Base-by-base conservation (phyloP, 2,888 invertebrate genomes). In the Melanostoma scalare region DNA sequence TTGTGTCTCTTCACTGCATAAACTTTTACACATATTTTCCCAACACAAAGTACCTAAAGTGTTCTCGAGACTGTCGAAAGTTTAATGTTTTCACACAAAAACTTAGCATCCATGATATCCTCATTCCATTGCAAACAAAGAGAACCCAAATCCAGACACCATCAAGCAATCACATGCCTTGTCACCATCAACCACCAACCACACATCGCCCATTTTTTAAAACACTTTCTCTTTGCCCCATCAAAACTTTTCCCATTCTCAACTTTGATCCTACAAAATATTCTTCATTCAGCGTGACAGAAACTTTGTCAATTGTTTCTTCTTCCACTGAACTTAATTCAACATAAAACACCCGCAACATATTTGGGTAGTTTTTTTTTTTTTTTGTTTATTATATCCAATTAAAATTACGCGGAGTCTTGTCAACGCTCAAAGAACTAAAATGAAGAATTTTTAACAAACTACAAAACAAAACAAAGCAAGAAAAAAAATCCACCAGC, bases 391-490 rank as follows among this genome's bases (percentile, higher is more conserved):
- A 33, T 48, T 78, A 38, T 46, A 65, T 69, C 74, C 48, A 69
- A 63, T 74, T 74, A 63, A 79, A 69, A 56, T 79, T 79, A 40
- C 44, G 52, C 52, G 20, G 8, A 63, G 38, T 50, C 44, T 48
- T 0, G 36, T 9, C 10, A 61, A 48, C 50, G 44, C 56, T 58
- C 42, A 44, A 46, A 46, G 60, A 56, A 42, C 33, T 8, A 60
- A 60, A 63, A 58, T 58, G 30, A 30, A 50, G 10, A 36, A 30
- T 60, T 30, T 20, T 6, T n/a, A 71, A 52, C 69, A 36, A 4
- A 42, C 48, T n/a, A 8, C 4, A 9, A 2, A 3, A 52, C 31
- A 61, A 55, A 60, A 50, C 38, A 9, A 56, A 30, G 4, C 10
- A 20, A 20, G 4, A 55, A 55, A 44, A 53, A 52, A 48, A 61